Conservation (phyloP, 2,113 vertebrate species). For the Caloenas nicobarica region DNA sequence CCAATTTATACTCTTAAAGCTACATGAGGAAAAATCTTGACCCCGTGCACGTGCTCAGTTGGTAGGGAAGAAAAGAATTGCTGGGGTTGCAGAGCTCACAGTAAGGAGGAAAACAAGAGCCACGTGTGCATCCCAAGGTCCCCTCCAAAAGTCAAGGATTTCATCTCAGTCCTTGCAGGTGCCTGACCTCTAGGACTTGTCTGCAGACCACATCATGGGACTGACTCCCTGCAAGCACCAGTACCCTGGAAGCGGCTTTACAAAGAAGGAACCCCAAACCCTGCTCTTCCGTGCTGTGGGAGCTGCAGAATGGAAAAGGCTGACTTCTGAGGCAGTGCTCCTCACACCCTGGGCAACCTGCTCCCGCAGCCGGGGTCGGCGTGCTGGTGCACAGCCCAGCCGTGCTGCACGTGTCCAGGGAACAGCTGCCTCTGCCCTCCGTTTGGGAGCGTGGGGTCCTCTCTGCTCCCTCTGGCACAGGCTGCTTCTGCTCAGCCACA, state of each 20-base stretch:
- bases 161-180: not conserved
- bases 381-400: too few relatives aligned
- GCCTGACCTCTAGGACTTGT: not conserved
- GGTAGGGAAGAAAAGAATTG: not conserved
- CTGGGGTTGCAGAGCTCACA: not conserved
- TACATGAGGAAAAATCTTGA: not conserved
- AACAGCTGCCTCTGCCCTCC: not conserved
- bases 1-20: not conserved
- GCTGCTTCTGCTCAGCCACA: not conserved
- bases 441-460: not conserved
- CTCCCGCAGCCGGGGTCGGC: accelerated
- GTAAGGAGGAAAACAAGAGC: not conserved
- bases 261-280: not conserved
- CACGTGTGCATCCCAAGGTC: not conserved
- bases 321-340: not conserved
- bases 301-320: not conserved
- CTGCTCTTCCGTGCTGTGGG: not conserved
- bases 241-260: not conserved
- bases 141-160: not conserved
- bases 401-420: not conserved
- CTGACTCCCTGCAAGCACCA: not conserved
- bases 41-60: not conserved
- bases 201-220: not conserved
- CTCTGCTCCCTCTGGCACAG: not conserved
- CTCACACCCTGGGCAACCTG: accelerated